These are phyloP conservation scores for Dromas ardeola DNA, from an alignment of 2,113 vertebrate genomes.

Conservation along the genomic window DNA sequence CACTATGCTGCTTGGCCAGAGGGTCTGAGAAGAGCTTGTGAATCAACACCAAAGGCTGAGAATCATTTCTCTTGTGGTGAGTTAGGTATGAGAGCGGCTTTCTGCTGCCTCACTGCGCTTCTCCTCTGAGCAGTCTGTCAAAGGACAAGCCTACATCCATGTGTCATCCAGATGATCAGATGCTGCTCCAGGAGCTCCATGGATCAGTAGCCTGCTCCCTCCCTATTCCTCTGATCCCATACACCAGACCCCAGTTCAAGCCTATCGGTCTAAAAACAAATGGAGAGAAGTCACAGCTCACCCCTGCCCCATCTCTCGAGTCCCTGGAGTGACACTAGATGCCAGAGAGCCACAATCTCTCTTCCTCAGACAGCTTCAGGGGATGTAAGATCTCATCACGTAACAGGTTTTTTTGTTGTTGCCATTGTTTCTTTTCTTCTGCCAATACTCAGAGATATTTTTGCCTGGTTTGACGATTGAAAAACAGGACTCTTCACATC, in stretches of 20 bases:
- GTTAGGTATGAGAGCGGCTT: neutral
- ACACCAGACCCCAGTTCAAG: neutral
- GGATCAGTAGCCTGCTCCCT: conserved; percentile 43
- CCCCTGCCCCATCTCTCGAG: neutral
- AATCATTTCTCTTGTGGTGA: neutral
- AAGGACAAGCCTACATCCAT: conserved; percentile 25
- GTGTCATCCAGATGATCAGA: conserved; percentile 58
- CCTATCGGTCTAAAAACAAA: neutral
- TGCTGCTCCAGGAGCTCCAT: conserved; percentile 40
- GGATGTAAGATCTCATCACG: neutral
- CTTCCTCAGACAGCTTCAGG: neutral
- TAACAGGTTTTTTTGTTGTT: neutral
- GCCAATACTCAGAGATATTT: neutral
- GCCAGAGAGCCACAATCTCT: neutral
- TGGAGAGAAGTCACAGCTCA: neutral
- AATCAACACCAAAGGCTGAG: neutral
- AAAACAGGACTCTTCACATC: neutral
- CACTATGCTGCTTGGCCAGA: neutral
- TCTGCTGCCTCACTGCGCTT: conserved; percentile 10
- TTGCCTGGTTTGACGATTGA: neutral
- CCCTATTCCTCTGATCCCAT: conserved; percentile 41
- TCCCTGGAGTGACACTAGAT: neutral
- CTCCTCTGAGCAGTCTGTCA: neutral
- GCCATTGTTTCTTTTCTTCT: neutral
- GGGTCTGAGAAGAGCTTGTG: neutral